phyloP scores from a whole-genome alignment of 2,888 invertebrate species.

The Phyto melanocephala region DNA sequence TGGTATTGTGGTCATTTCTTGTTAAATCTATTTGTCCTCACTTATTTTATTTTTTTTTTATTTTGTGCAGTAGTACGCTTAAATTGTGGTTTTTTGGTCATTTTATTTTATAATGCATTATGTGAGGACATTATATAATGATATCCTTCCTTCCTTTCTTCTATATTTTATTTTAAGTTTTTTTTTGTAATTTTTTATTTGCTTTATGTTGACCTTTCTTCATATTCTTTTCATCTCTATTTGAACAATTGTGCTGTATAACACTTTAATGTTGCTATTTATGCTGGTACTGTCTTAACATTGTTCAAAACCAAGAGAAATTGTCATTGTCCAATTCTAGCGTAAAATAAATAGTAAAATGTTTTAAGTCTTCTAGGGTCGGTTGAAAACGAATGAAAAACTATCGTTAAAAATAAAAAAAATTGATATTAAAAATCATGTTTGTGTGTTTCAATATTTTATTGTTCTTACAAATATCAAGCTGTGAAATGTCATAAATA shows the following conservation, averaged over 20 bases:
- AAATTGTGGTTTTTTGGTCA: constrained; percentile 44
- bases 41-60: not conserved
- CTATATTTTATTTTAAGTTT: not conserved
- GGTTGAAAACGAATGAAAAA: not conserved
- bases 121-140: constrained; percentile 58
- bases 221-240: not conserved
- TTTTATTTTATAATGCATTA: constrained; percentile 56
- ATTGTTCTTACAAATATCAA: too few relatives aligned
- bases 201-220: constrained; percentile 5
- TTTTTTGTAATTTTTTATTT: not conserved
- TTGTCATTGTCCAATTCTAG: constrained; percentile 28
- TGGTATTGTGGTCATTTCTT: constrained; percentile 57
- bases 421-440: too few relatives aligned
- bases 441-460: too few relatives aligned
- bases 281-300: constrained; percentile 28
- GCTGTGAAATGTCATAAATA: too few relatives aligned
- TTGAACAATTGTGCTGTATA: constrained; percentile 17
- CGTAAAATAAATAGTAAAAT: constrained; percentile 1
- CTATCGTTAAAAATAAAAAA: not conserved
- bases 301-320: constrained; percentile 10
- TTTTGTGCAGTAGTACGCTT: constrained; percentile 28
- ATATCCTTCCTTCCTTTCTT: constrained; percentile 33
- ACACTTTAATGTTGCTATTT: constrained; percentile 29
- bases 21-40: constrained; percentile 53
- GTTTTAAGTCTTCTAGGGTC: not conserved